Evolutionary conservation across 2,113 vertebrate genomes (phyloP), one percentile per base, ranked within the genome.

Genomic region (Penelope pileata): DNA sequence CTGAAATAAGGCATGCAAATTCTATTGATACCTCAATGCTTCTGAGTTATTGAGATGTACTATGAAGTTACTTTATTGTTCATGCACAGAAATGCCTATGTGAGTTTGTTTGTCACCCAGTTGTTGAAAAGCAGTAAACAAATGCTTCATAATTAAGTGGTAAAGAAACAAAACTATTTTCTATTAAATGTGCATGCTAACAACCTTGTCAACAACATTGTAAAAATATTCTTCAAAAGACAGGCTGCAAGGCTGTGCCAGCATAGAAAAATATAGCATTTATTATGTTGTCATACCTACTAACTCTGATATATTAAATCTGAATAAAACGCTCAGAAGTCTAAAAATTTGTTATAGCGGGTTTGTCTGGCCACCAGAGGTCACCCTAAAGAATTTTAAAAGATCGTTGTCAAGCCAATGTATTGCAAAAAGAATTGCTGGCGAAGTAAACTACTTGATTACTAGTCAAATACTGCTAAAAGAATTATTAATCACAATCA

Each of bases 361-460:
- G 16, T 86, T 90, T 77, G 10, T 63, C 81, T 88, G 76, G n/a
- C 87, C 87, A 83, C 80, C 68, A 96, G 90, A 87, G 74, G 93
- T 93, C 88, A 81, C 48, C 22, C 69, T 83, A 62, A 69, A 60
- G 26, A 67, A 21, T 50, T 80, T 38, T 54, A 17, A 51, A 82
- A 83, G 9, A 8, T 70, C 54, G 91, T 89, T 56, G 42, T 53
- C 36, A 74, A 87, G 32, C 30, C 48, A 34, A 12, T 78, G 3
- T n/a, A 15, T 62, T 63, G 29, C 50, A 45, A 23, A 62, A 40
- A 23, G 63, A 92, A 77, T 74, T 74, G 29, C 56, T 93, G 60
- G 90, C 81, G 50, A 81, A 89, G 17, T 68, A 84, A 85, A 38
- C 43, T 66, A 73, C 36, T 79, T 75, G 58, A 74, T 92, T 86